Evolutionary conservation across 1,140 invertebrate genomes (phyloP), one percentile per base, ranked within the genome.

Genomic region (Achatina immaculata): DNA sequence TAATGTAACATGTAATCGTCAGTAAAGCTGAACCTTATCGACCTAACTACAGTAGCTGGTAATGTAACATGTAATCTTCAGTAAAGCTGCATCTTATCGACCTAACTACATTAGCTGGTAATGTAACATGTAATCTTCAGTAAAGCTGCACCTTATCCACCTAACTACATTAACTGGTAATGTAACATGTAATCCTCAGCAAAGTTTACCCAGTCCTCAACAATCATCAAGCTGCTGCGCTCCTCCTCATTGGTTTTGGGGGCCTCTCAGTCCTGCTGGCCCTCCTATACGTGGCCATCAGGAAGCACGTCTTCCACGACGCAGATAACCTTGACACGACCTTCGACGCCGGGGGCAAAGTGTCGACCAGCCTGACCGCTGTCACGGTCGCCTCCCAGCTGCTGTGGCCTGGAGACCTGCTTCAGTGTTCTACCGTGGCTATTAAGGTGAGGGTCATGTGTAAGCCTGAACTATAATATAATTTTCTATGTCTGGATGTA

Each of bases 341-440:
- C 21, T 91, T 91, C 72, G 90, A 91, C 81, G 90, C 90, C 24
- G 90, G 90, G 48, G 90, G 90, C 9, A 84, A 85, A 24, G 85
- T 88, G n/a, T 86, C 84, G 42, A 85, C 81, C 1, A 87, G 86
- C 65, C 45, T 88, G 73, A 88, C 87, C 21, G 87, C 86, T 21
- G 87, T 88, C 1, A 88, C 86, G 0, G 87, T 87, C 0, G 87
- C 86, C 0, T 87, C 86, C 31, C 87, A 88, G 78, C 79, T 87
- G 38, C 77, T 88, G 36, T 87, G 87, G 86, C 86, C 86, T 1
- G 87, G 85, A 0, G 87, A 88, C 69, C 78, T 88, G 19, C 69
- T 88, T 16, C 87, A 88, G 58, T 85, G 86, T 71, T 83, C 87
- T 43, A 88, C 87, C 0, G 83, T 87, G 2, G 84, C 87, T 43